Base-by-base conservation (phyloP, 2,888 invertebrate species). In the Acrobasis suavella region DNA sequence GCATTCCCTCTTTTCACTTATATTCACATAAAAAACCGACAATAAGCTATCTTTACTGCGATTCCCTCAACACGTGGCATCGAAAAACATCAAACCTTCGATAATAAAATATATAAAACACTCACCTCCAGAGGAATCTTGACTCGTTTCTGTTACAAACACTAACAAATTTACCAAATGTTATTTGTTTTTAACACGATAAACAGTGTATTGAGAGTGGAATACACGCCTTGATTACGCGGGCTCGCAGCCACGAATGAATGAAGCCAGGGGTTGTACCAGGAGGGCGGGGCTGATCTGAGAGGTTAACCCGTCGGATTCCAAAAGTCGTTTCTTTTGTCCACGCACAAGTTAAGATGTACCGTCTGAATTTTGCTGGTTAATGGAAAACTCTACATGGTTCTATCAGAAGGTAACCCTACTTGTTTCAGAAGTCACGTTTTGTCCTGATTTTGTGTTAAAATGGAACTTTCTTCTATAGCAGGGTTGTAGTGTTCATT, bases 201-300 rank as follows among this genome's bases (percentile, higher is more conserved):
- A 70, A 71, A 76, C 75, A 37, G 22, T 49, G 73, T 68, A 64
- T 64, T 58, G 61, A 63, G 12, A 37, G 65, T 16, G 22, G 17
- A 64, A 14, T 60, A 66, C 59, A 69, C 84, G 78, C 71, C 72
- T 73, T 73, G 73, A 78, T 81, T 39, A 62, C 68, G 62, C 78
- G 83, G 78, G 71, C 69, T 72, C 63, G 67, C 68, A 70, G 76
- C 75, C 81, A 75, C 80, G 84, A 86, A 85, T 90, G 91, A 91
- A 90, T 91, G 91, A 91, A 85, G 74, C 72, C 83, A 80, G 83
- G 87, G 87, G 86, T 81, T 74, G 83, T 71, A 73, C 68, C 52
- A 67, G 68, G 82, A 85, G 86, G 91, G 90, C 86, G 89, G 88
- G 87, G 87, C 88, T 75, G 72, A 69, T 72, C 76, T 72, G 76